Evolutionary conservation across 1,140 invertebrate species (phyloP).

Genomic region (Matsumurasca onukii): DNA sequence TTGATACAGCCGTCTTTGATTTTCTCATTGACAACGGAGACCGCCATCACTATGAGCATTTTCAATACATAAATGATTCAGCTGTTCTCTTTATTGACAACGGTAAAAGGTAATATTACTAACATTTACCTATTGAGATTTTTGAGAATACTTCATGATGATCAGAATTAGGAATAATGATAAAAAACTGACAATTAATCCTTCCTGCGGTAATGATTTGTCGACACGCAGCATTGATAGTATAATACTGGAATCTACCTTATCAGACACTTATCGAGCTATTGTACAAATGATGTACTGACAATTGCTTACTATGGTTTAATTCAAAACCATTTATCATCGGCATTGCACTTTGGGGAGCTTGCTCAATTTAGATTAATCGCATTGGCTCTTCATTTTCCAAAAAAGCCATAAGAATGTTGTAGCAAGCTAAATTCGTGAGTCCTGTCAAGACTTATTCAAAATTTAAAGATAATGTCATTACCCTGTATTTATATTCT

Average conservation of each 20-base stretch:
- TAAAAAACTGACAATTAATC: not conserved
- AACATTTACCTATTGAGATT: not conserved
- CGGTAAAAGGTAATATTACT: slow-evolving; percentile 70
- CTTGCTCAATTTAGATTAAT: too few relatives aligned
- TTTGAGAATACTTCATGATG: not conserved
- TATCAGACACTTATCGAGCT: not conserved
- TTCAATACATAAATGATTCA: slow-evolving; percentile 57
- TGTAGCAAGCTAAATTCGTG: too few relatives aligned
- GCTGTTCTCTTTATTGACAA: slow-evolving; percentile 86
- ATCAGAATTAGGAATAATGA: not conserved
- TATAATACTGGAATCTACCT: not conserved
- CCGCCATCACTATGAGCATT: slow-evolving; percentile 86
- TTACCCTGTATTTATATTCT: not conserved
- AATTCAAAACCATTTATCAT: too few relatives aligned
- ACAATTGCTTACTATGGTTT: too few relatives aligned
- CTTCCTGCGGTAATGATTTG: not conserved
- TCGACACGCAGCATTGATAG: not conserved
- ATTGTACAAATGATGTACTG: not conserved
- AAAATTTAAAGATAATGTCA: too few relatives aligned
- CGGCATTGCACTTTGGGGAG: too few relatives aligned
- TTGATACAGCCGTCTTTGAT: slow-evolving; percentile 89
- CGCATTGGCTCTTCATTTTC: too few relatives aligned
- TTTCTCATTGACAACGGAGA: slow-evolving; percentile 95
- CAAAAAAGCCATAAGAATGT: too few relatives aligned
- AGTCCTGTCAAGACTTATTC: too few relatives aligned